These are phyloP conservation scores for Rotaria socialis DNA, from an alignment of 2,888 invertebrate species.

Conservation along the genomic window DNA sequence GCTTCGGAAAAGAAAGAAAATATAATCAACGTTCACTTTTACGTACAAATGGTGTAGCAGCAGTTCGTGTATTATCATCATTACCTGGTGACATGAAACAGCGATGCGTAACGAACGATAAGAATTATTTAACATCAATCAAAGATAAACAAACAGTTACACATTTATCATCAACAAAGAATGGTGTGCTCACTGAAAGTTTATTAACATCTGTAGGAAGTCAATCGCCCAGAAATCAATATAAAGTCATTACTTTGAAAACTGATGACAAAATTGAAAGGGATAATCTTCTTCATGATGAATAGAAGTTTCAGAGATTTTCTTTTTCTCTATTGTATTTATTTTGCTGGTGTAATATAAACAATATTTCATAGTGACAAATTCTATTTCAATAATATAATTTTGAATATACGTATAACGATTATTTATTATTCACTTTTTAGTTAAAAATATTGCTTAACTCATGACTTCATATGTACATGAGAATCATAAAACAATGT, in stretches of 20 bases:
- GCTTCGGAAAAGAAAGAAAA: neutral
- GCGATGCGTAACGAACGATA: neutral
- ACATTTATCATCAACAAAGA: neutral
- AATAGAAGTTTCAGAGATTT: neutral
- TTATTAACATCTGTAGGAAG: neutral
- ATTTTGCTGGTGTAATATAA: neutral
- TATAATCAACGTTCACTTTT: neutral
- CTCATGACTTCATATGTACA: too few species aligned
- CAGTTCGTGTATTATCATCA: neutral
- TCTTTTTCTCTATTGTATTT: neutral
- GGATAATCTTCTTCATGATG: neutral
- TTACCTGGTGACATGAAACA: neutral
- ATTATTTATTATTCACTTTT: too few species aligned
- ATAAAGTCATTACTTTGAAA: neutral
- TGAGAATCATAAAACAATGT: too few species aligned
- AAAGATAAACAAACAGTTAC: neutral
- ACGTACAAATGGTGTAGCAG: neutral
- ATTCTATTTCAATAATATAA: too few species aligned
- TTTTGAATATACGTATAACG: too few species aligned
- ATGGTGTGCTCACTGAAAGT: neutral
- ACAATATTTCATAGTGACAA: too few species aligned
- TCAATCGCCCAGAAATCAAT: neutral
- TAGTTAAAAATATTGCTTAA: too few species aligned
- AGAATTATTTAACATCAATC: neutral
- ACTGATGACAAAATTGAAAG: neutral